Percentiles rank a stretch among this genome's conserved stretches.
phyloP scores from a whole-genome alignment of 1,140 invertebrate species.

The Psix sp. region DNA sequence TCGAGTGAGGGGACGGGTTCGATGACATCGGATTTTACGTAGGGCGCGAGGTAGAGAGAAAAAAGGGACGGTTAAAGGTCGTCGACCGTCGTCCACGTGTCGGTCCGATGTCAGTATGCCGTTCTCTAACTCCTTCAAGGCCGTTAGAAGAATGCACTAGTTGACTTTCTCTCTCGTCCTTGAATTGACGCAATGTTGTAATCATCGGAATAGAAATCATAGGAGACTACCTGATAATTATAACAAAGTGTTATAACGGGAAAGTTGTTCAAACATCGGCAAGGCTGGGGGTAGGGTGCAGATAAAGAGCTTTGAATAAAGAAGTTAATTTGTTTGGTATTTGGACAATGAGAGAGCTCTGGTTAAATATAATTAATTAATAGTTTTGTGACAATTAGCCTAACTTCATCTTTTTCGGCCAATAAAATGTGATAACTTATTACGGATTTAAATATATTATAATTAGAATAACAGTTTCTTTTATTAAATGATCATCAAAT shows the following conservation, averaged over 20 bases:
- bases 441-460: too few relatives aligned
- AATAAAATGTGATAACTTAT: too few relatives aligned
- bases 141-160: constrained; percentile 49
- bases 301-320: too few relatives aligned
- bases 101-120: constrained; percentile 35
- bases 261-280: neutral
- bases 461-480: too few relatives aligned
- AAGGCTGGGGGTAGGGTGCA: neutral
- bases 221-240: constrained; percentile 10
- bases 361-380: too few relatives aligned
- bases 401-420: too few relatives aligned
- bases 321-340: too few relatives aligned
- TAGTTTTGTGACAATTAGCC: too few relatives aligned
- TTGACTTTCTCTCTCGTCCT: constrained; percentile 34
- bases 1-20: constrained; percentile 9
- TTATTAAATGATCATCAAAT: too few relatives aligned
- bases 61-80: constrained; percentile 42
- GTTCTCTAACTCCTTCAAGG: constrained; percentile 45
- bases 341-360: too few relatives aligned
- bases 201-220: constrained; percentile 25
- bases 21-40: constrained; percentile 30
- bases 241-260: too few relatives aligned
- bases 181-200: constrained; percentile 11
- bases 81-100: constrained; percentile 41
- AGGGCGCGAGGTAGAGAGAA: constrained; percentile 35